phyloP scores from a whole-genome alignment of 2,113 vertebrate genomes.

The Xiphophorus maculatus region DNA sequence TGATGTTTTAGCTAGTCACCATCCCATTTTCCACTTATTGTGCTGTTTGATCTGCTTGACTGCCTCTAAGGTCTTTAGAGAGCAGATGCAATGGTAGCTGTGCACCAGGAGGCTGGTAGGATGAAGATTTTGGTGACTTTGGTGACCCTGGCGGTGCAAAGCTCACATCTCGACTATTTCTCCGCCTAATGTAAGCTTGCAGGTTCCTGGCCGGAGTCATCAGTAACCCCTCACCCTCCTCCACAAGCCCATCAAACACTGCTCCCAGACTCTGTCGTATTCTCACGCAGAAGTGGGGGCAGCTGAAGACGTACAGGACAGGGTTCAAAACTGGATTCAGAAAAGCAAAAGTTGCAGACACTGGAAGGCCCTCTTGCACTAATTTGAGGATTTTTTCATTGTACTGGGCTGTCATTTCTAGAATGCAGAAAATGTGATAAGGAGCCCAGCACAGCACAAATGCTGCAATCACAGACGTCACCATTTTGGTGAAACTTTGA shows the following conservation, averaged over 20 bases:
- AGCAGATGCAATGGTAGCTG: neutral
- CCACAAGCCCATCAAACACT: conserved; percentile 76
- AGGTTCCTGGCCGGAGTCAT: conserved; percentile 19
- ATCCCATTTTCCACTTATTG: neutral
- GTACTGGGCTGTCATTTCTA: conserved; percentile 79
- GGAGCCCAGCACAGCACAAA: conserved; percentile 90
- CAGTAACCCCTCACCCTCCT: conserved; percentile 61
- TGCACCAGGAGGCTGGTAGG: neutral
- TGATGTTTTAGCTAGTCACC: neutral
- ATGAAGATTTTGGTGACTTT: neutral
- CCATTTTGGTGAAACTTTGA: conserved; percentile 87
- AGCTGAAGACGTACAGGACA: conserved; percentile 91
- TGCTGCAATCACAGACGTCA: conserved; percentile 84
- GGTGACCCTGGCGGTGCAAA: neutral
- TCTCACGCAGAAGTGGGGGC: conserved; percentile 85
- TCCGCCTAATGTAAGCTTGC: conserved; percentile 26
- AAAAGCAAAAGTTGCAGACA: conserved; percentile 86
- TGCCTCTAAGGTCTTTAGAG: neutral
- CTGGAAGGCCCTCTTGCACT: conserved; percentile 63
- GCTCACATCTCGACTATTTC: conserved; percentile 25
- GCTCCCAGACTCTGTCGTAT: conserved; percentile 72
- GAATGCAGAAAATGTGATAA: conserved; percentile 84
- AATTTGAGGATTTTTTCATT: neutral
- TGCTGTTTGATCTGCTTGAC: neutral
- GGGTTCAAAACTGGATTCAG: conserved; percentile 88